A percentile compares a stretch with the other conserved stretches of the same genome.
These are phyloP conservation scores for Himantopus leucocephalus DNA, from an alignment of 2,113 vertebrate genomes.

Conservation along the genomic window DNA sequence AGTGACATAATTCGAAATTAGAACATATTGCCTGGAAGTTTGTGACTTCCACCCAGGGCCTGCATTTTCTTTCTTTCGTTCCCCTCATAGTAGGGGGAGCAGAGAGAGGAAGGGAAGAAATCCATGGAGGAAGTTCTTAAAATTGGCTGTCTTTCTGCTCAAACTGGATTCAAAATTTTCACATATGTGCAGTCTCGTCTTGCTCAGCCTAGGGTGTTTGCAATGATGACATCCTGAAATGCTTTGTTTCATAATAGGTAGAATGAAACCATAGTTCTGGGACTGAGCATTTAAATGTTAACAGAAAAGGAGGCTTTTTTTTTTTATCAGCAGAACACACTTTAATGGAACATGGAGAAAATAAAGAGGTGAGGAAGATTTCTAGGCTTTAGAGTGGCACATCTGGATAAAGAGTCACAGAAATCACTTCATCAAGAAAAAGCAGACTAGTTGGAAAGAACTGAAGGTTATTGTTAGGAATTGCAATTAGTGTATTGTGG, in stretches of 20 bases:
- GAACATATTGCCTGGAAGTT: background rate
- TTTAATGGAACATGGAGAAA: background rate
- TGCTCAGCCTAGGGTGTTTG: background rate
- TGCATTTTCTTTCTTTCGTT: background rate
- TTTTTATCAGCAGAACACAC: background rate
- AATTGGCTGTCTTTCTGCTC: background rate
- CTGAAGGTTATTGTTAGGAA: background rate
- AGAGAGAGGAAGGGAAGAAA: background rate
- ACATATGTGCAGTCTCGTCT: background rate
- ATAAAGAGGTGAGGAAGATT: background rate
- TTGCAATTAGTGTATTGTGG: background rate
- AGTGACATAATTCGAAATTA: background rate
- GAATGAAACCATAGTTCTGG: background rate
- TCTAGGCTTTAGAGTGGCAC: background rate
- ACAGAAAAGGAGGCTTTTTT: background rate
- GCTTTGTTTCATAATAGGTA: background rate
- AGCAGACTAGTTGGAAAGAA: constrained; percentile 1
- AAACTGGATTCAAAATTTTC: background rate
- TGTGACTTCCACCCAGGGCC: background rate
- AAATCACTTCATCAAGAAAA: constrained; percentile 50
- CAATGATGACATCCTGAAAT: background rate
- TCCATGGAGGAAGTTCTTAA: background rate
- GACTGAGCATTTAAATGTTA: background rate
- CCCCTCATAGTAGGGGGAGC: background rate
- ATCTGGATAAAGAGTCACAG: constrained; percentile 37